Percentiles rank a stretch among this genome's conserved stretches.
phyloP scores from a whole-genome alignment of 2,797 vertebrate species.

The Rhinoraja longicauda region DNA sequence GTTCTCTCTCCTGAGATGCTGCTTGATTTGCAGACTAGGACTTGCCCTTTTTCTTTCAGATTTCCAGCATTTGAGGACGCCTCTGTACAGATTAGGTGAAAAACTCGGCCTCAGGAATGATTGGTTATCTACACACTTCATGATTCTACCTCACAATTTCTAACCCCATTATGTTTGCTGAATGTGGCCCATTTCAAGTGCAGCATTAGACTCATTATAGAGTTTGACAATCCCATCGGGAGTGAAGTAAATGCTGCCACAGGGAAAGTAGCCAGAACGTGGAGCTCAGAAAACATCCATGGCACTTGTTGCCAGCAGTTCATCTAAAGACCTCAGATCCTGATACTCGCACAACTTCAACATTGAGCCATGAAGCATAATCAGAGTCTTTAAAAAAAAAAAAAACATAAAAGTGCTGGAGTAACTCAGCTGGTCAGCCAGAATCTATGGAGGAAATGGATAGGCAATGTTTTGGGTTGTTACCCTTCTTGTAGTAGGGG shows the following conservation, averaged over 20 bases:
- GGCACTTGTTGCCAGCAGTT: background rate
- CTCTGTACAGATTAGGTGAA: background rate
- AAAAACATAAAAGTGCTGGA: no score
- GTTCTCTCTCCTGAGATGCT: no score
- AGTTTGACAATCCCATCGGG: background rate
- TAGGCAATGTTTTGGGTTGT: no score
- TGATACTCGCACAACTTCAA: background rate
- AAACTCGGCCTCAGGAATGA: background rate
- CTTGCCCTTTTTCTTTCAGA: no score
- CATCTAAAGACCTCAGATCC: background rate
- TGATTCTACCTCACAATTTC: background rate
- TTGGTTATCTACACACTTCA: no score
- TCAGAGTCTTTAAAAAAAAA: background rate
- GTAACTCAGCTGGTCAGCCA: no score
- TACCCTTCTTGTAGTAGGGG: no score
- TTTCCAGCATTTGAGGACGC: background rate
- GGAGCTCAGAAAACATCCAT: background rate
- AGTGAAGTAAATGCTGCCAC: background rate
- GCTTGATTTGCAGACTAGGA: no score
- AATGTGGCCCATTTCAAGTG: background rate
- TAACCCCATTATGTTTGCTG: background rate
- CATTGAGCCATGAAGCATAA: background rate
- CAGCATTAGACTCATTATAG: background rate
- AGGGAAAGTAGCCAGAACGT: no score
- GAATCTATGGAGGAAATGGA: no score